Conservation (phyloP, 1,140 invertebrate genomes). For the Drosophila tani region DNA sequence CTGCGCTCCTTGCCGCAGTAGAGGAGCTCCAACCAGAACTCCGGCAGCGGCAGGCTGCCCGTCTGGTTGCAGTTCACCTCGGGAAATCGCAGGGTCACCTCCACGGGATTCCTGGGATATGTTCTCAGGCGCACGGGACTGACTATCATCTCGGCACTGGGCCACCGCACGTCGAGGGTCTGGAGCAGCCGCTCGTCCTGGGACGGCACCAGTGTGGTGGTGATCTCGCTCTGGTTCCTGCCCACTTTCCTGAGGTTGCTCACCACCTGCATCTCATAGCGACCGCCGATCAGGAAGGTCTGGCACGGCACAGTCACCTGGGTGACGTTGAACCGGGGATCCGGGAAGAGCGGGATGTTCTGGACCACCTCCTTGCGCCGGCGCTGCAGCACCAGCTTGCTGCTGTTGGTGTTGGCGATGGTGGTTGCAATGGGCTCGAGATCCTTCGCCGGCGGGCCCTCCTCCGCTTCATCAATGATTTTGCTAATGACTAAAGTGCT, state of each 20-base stretch:
- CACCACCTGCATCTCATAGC: slow-evolving; percentile 81
- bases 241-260: slow-evolving; percentile 64
- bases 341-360: slow-evolving; percentile 78
- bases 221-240: slow-evolving; percentile 45
- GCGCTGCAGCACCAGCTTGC: slow-evolving; percentile 64
- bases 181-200: slow-evolving; percentile 77
- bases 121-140: slow-evolving; percentile 91
- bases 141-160: slow-evolving; percentile 89
- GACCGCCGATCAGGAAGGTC: slow-evolving; percentile 75
- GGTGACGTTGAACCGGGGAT: slow-evolving; percentile 79
- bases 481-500: slow-evolving; percentile 85
- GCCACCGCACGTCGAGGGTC: slow-evolving; percentile 90
- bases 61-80: slow-evolving; percentile 87
- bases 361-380: slow-evolving; percentile 80
- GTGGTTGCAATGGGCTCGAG: not conserved
- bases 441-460: not conserved
- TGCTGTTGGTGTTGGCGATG: slow-evolving; percentile 12
- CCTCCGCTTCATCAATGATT: slow-evolving; percentile 77
- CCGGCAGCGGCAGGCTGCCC: slow-evolving; percentile 87
- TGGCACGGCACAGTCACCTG: slow-evolving; percentile 80
- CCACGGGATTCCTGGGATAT: slow-evolving; percentile 90
- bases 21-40: slow-evolving; percentile 90
- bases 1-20: slow-evolving; percentile 90
- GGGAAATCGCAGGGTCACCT: slow-evolving; percentile 90
- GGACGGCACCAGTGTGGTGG: slow-evolving; percentile 71